Base-by-base conservation (phyloP, 2,888 invertebrate genomes). In the Chydorus sphaericus region DNA sequence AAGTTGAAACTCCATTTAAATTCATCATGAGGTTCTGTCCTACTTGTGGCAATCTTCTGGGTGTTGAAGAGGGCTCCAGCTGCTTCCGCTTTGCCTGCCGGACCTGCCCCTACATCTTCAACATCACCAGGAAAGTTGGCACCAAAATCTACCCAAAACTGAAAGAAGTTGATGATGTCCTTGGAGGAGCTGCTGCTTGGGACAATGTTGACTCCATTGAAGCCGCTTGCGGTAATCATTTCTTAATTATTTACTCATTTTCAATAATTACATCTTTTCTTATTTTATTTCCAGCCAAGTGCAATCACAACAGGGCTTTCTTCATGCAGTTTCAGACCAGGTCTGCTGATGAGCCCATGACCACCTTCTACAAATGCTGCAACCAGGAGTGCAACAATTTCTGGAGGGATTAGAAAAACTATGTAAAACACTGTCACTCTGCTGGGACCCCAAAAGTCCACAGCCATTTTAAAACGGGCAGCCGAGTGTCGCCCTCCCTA, bases 321-420 rank as follows among this genome's bases (percentile, higher is more conserved):
- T 98, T 97, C 67, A 88, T 94, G 85, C 97, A 98, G 73, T 79
- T 98, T 60, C 98, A 99, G 74, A 99, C 93, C 0, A 77, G 98
- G 48, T 96, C 96, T 16, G 98, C 98, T 33, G 98, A 98, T 71
- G 98, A 98, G 70, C 97, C 98, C 0, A 96, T 96, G 94, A 98
- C 98, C 8, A 94, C 88, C 14, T 98, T 97, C 70, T 98, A 96
- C 70, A 85, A 90, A 66, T 98, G 98, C 68, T 90, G 91, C 66
- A 87, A 85, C 69, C 80, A 82, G 64, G 77, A 81, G 62, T 98
- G 98, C 74, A 83, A 83, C 28, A 85, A 94, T 69, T 85, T 85
- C 62, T 98, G 97, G 98, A 80, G 92, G 63, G 94, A 96, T 66
- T 89, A 80, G 74, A 62, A 11, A 20, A n/a, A n/a, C n/a, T n/a